These are phyloP conservation scores for Aphelocoma coerulescens DNA, from an alignment of 2,113 vertebrate genomes.

Conservation along the genomic window DNA sequence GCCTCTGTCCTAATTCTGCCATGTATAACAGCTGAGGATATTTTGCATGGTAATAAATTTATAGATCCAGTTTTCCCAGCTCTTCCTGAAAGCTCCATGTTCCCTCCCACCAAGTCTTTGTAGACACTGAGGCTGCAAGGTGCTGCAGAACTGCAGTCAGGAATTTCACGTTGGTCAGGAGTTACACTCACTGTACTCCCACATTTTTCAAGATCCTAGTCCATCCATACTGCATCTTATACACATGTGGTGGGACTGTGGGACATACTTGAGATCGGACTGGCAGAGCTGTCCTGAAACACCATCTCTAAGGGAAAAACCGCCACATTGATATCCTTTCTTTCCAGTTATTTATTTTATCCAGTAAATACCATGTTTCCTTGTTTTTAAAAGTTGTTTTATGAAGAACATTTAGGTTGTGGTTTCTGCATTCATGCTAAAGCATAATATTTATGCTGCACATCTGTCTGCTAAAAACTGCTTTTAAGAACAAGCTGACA, in stretches of 20 bases:
- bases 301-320: neutral
- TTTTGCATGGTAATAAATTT: neutral
- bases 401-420: neutral
- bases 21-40: neutral
- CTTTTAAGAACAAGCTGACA: neutral
- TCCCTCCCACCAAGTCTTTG: neutral
- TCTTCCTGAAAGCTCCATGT: neutral
- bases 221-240: neutral
- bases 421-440: neutral
- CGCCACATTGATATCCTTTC: neutral
- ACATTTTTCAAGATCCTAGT: neutral
- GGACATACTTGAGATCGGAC: neutral
- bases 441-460: neutral
- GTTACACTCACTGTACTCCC: neutral
- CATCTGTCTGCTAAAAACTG: neutral
- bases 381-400: neutral
- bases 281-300: neutral
- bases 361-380: neutral
- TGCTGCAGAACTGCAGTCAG: neutral
- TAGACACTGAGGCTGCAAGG: neutral
- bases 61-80: neutral
- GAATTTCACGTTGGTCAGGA: neutral
- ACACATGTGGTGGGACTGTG: neutral
- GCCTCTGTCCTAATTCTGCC: neutral
- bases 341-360: neutral